Percentiles rank a stretch among this genome's conserved stretches.
phyloP scores from a whole-genome alignment of 2,888 invertebrate genomes.

The Microctonus hyperodae region DNA sequence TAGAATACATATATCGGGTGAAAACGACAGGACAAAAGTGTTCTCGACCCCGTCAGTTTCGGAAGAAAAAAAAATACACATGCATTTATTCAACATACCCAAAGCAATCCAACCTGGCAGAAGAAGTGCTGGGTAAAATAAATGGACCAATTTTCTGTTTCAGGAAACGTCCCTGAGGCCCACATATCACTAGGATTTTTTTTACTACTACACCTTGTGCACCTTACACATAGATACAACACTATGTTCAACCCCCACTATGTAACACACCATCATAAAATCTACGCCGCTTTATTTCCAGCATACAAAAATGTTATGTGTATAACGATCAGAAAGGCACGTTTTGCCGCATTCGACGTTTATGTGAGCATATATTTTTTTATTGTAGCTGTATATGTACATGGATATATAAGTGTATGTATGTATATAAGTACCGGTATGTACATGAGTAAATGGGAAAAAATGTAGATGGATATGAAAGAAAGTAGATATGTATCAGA shows the following conservation, averaged over 20 bases:
- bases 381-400: conserved; percentile 6
- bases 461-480: conserved; percentile 1
- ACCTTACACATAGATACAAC: conserved; percentile 10
- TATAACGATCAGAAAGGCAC: conserved; percentile 17
- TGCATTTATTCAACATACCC: conserved; percentile 55
- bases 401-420: conserved; percentile 1
- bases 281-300: conserved; percentile 2
- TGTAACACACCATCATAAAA: conserved; percentile 22
- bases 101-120: conserved; percentile 49
- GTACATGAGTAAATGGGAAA: neutral
- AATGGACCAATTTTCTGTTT: conserved; percentile 60
- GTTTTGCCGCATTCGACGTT: conserved; percentile 14
- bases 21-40: conserved; percentile 13
- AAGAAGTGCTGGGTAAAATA: conserved; percentile 54
- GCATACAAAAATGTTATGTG: neutral
- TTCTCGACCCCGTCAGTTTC: conserved; percentile 33
- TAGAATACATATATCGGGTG: neutral
- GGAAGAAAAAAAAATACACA: conserved; percentile 42
- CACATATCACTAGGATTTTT: conserved; percentile 32
- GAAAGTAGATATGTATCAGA: conserved; percentile 12
- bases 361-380: conserved; percentile 18
- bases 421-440: neutral
- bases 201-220: conserved; percentile 4
- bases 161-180: conserved; percentile 40
- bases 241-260: neutral